These are phyloP conservation scores for Caenorhabditis afra DNA, from an alignment of 2,888 invertebrate genomes.

Conservation along the genomic window DNA sequence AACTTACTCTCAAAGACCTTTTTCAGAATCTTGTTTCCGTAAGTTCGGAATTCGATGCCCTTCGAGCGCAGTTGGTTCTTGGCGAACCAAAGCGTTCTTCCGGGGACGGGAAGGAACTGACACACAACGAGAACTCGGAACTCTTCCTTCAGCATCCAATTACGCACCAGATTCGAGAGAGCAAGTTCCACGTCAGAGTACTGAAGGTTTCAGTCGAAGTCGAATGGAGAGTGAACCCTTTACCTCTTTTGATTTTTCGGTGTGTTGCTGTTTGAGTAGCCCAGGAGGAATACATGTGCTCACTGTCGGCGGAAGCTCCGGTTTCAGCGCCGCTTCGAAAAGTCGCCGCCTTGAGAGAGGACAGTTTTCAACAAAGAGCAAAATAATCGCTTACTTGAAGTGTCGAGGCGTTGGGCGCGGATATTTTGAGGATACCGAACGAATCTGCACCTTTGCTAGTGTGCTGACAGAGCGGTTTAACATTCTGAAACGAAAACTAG, in stretches of 20 bases:
- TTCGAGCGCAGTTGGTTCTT: constrained; percentile 77
- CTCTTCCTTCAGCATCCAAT: constrained; percentile 73
- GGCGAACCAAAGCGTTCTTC: constrained; percentile 73
- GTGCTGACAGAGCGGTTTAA: constrained; percentile 29
- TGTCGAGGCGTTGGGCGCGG: constrained; percentile 74
- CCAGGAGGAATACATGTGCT: constrained; percentile 61
- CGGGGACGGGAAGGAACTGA: constrained; percentile 74
- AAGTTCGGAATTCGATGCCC: constrained; percentile 74
- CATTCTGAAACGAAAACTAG: constrained; percentile 32
- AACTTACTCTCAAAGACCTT: constrained; percentile 72
- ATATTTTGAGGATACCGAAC: constrained; percentile 77
- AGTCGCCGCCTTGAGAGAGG: constrained; percentile 65
- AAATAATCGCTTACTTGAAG: constrained; percentile 62
- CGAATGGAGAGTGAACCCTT: no score
- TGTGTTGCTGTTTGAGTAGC: constrained; percentile 46
- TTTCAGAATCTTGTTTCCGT: constrained; percentile 73
- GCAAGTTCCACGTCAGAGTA: constrained; percentile 76
- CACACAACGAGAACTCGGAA: constrained; percentile 77
- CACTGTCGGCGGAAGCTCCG: constrained; percentile 68
- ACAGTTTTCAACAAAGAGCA: background rate
- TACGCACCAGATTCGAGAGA: constrained; percentile 71
- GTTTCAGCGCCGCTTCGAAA: constrained; percentile 73
- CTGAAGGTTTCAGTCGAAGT: no score
- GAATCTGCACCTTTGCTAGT: constrained; percentile 40
- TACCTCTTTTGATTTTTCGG: constrained; percentile 52